Evolutionary conservation across 1,140 invertebrate genomes (phyloP).

Genomic region (Euschistus heros): DNA sequence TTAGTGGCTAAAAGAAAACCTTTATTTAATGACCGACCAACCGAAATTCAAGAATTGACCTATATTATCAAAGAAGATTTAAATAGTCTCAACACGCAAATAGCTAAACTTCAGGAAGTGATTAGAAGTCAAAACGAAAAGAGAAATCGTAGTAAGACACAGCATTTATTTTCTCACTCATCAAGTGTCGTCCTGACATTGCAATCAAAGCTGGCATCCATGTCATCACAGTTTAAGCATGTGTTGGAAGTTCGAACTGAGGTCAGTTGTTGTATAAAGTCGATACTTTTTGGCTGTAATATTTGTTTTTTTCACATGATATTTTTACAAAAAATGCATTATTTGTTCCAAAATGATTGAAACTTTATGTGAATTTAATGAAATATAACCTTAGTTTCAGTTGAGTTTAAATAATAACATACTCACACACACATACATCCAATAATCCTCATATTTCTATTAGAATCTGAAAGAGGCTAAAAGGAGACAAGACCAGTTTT

Average conservation of each 20-base stretch:
- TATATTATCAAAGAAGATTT: conserved; percentile 97
- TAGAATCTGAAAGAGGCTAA: conserved; percentile 93
- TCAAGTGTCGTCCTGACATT: conserved; percentile 88
- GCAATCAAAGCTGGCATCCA: conserved; percentile 89
- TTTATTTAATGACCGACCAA: conserved; percentile 88
- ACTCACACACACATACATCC: no score
- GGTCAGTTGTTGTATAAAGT: conserved; percentile 37
- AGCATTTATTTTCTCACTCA: conserved; percentile 87
- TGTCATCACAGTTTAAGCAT: conserved; percentile 93
- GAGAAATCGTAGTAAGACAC: conserved; percentile 44
- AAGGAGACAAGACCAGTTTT: conserved; percentile 85
- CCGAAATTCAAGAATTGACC: conserved; percentile 94
- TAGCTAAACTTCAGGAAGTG: conserved; percentile 73
- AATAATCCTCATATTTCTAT: no score
- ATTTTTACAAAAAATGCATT: conserved; percentile 18
- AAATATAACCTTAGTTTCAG: no score
- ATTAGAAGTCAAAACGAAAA: conserved; percentile 53
- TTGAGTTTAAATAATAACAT: no score
- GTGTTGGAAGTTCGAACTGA: conserved; percentile 74
- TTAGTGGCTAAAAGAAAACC: conserved; percentile 94
- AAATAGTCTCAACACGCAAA: conserved; percentile 89
- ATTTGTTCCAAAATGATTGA: conserved; percentile 7
- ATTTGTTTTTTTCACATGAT: conserved; percentile 12
- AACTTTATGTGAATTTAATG: background rate
- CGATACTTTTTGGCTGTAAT: background rate